phyloP scores from a whole-genome alignment of 2,113 vertebrate genomes.

The Artemisiospiza belli region DNA sequence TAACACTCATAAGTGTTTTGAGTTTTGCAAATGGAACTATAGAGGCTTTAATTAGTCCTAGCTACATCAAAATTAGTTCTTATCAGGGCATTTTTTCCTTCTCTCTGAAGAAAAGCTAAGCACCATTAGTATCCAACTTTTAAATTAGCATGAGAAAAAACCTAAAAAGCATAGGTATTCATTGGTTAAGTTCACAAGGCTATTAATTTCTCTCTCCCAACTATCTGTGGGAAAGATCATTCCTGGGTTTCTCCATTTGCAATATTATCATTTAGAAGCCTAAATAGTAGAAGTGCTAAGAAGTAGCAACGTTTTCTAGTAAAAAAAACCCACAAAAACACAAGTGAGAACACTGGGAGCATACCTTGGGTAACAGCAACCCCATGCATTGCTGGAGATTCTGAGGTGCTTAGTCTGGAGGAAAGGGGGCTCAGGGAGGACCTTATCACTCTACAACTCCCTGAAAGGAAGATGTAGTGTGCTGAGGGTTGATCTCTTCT shows the following conservation, averaged over 20 bases:
- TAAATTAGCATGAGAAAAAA: not conserved
- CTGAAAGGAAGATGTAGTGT: not conserved
- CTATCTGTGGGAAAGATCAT: not conserved
- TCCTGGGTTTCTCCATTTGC: not conserved
- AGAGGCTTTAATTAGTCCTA: not conserved
- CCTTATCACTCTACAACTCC: not conserved
- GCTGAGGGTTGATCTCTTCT: not conserved
- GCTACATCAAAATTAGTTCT: not conserved
- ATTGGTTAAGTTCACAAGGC: not conserved
- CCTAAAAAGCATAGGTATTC: not conserved
- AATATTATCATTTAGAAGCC: not conserved
- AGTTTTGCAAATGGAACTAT: not conserved
- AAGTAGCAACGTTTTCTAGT: not conserved
- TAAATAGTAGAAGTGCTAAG: not conserved
- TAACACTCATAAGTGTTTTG: not conserved
- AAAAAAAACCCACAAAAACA: not conserved
- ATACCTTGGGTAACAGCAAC: too few relatives aligned
- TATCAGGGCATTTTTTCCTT: not conserved
- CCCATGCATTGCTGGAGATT: too few relatives aligned
- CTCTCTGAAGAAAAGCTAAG: not conserved
- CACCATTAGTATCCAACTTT: not conserved
- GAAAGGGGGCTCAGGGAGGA: not conserved
- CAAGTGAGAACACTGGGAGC: too few relatives aligned
- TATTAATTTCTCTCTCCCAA: not conserved
- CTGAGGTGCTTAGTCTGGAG: not conserved